These are phyloP conservation scores for Lamproptera curius DNA, from an alignment of 2,888 invertebrate species.

Conservation along the genomic window DNA sequence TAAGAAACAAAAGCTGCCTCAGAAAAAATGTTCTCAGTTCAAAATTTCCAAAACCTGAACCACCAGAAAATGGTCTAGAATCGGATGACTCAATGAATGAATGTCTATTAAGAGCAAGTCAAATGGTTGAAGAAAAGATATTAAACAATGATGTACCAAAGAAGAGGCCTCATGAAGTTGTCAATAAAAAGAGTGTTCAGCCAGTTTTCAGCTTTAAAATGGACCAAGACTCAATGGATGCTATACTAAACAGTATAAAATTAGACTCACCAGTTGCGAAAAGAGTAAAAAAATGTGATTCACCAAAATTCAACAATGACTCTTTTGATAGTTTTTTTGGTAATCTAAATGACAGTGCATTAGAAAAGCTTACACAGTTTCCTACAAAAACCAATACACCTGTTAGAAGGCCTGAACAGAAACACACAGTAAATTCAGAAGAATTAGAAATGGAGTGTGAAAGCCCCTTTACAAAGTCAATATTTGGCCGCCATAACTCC, in stretches of 20 bases:
- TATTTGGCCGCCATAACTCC: constrained; percentile 61
- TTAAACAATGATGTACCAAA: constrained; percentile 35
- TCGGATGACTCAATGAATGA: constrained; percentile 76
- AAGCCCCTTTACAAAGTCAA: constrained; percentile 50
- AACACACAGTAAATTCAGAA: constrained; percentile 31
- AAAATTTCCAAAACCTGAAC: constrained; percentile 57
- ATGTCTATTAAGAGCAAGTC: constrained; percentile 66
- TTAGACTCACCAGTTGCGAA: constrained; percentile 51
- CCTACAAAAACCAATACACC: constrained; percentile 35
- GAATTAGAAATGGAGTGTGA: constrained; percentile 47
- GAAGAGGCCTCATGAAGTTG: constrained; percentile 37
- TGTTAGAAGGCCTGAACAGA: not conserved
- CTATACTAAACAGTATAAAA: constrained; percentile 56
- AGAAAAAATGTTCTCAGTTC: constrained; percentile 66
- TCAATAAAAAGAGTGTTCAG: constrained; percentile 27
- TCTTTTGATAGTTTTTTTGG: constrained; percentile 68
- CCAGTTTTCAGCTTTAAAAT: constrained; percentile 44
- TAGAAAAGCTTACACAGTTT: constrained; percentile 62
- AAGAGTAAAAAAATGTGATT: constrained; percentile 46
- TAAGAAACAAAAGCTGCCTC: constrained; percentile 50
- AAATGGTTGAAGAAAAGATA: constrained; percentile 65
- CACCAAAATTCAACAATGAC: constrained; percentile 58
- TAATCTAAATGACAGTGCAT: constrained; percentile 65
- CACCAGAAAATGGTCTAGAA: constrained; percentile 55
- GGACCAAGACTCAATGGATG: constrained; percentile 63